Percentiles rank a stretch among this genome's conserved stretches.
Conservation (phyloP, 1,140 invertebrate species). For the Pseudomyrmex pallidus region DNA sequence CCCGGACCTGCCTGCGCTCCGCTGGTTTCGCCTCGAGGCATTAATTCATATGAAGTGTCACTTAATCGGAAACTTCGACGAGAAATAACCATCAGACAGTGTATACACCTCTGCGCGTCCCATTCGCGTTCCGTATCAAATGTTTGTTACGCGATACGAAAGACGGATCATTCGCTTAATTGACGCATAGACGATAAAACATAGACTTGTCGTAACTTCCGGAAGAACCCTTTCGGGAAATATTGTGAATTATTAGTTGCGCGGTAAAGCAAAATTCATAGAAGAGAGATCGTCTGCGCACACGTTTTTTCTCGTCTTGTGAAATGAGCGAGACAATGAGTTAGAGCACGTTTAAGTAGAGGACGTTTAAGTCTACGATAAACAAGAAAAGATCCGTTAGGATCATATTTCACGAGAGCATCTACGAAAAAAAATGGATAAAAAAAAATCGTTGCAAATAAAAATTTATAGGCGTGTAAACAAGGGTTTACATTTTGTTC, state of each 20-base stretch:
- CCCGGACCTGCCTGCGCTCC: constrained; percentile 1
- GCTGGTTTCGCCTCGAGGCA: constrained; percentile 42
- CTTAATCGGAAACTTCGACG: constrained; percentile 59
- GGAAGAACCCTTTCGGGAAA: constrained; percentile 10
- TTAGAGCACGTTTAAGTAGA: too few species aligned
- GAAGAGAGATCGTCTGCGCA: constrained; percentile 5
- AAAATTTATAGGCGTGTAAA: too few species aligned
- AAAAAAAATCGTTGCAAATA: too few species aligned
- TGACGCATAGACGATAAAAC: constrained; percentile 49
- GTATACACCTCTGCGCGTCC: neutral
- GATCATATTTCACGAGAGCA: too few species aligned
- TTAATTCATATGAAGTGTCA: constrained; percentile 52
- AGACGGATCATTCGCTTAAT: constrained; percentile 66
- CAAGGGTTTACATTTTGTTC: too few species aligned
- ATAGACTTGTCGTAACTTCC: constrained; percentile 8
- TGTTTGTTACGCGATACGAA: constrained; percentile 28
- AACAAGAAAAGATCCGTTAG: too few species aligned
- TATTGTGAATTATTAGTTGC: constrained; percentile 44
- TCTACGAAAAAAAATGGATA: too few species aligned
- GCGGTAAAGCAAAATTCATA: neutral
- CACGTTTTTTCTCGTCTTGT: neutral
- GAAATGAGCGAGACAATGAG: constrained; percentile 34
- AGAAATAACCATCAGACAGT: constrained; percentile 13
- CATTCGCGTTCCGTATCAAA: neutral
- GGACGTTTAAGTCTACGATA: constrained; percentile 31